Percentiles rank a stretch among this genome's conserved stretches.
Conservation (phyloP, 2,888 invertebrate species). For the Gonocerus acuteangulatus region DNA sequence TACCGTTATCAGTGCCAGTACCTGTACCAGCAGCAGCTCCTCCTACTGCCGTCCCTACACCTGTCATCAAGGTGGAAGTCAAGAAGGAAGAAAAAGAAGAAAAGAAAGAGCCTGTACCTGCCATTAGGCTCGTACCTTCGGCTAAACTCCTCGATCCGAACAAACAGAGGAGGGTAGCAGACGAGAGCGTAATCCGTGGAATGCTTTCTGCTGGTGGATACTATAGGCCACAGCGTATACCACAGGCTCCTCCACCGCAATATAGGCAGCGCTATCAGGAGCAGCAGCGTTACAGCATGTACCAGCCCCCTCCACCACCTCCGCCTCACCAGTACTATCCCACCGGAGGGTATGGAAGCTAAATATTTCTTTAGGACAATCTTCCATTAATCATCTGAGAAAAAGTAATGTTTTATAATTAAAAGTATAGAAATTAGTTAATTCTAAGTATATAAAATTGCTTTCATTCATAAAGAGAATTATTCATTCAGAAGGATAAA, state of each 20-base stretch:
- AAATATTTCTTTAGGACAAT: too few relatives aligned
- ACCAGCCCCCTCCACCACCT: slow-evolving; percentile 38
- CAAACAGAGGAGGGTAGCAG: background rate
- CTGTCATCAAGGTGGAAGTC: slow-evolving; percentile 41
- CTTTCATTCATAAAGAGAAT: too few relatives aligned
- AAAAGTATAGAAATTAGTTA: too few relatives aligned
- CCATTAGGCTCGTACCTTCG: slow-evolving; percentile 7
- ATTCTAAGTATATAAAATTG: too few relatives aligned
- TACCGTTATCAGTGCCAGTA: slow-evolving; percentile 32
- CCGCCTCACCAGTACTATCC: slow-evolving; percentile 25
- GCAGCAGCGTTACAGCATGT: slow-evolving; percentile 37
- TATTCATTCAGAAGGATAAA: too few relatives aligned
- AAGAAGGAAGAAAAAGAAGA: slow-evolving; percentile 42
- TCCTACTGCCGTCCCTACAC: background rate
- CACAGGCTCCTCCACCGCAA: slow-evolving; percentile 38
- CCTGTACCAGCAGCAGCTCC: slow-evolving; percentile 35
- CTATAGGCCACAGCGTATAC: slow-evolving; percentile 40
- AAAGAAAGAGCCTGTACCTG: slow-evolving; percentile 11
- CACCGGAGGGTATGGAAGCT: background rate
- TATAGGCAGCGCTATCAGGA: slow-evolving; percentile 37
- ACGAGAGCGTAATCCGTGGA: slow-evolving; percentile 38
- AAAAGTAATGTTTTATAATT: too few relatives aligned
- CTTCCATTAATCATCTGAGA: too few relatives aligned
- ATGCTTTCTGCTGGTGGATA: slow-evolving; percentile 44
- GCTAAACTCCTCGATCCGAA: slow-evolving; percentile 35